Base-by-base conservation (phyloP, 2,797 vertebrate genomes). In the Micrastur ruficollis region DNA sequence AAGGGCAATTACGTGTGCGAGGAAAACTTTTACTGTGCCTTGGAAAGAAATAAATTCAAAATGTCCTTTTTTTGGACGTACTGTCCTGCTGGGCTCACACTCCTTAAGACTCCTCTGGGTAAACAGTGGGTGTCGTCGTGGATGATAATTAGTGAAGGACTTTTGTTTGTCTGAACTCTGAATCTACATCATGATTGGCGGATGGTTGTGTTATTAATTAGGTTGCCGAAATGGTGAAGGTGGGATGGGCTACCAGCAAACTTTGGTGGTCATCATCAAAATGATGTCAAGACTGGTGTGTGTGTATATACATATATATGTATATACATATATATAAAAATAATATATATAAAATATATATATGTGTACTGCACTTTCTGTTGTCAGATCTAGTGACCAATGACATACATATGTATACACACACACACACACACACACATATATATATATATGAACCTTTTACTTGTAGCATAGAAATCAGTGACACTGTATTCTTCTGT, bases 281-380 rank as follows among this genome's bases (percentile, higher is more conserved):
- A 6, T 2, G 9, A 49, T 55, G 26, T 55, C 46, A 42, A 32
- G n/a, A 20, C 49, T 42, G 8, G 13, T 7, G 7, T 3, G 9
- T 61, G 32, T 14, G 22, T 67, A 1, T 46, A 15, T 40, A 3
- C 25, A 15, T 65, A 22, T 9, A 5, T 13, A 8, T 4, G 8
- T 42, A 3, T n/a, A 6, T 61, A 1, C 20, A 1, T 44, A 5
- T 14, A 5, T 6, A 5, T 27, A 7, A 7, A 42, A 36, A 36
- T 8, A 36, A 36, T 36, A 36, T n/a, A n/a, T n/a, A n/a, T n/a
- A 36, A 36, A 36, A 36, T 8, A 36, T 8, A 36, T 8, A 9
- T 15, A 5, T 71, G 1, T 44, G 18, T 27, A 17, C 12, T 3
- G 4, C 20, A 6, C 17, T 36, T 46, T 29, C 29, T 55, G 26